Conservation (phyloP, 2,797 vertebrate species). For the Moxostoma hubbsi region DNA sequence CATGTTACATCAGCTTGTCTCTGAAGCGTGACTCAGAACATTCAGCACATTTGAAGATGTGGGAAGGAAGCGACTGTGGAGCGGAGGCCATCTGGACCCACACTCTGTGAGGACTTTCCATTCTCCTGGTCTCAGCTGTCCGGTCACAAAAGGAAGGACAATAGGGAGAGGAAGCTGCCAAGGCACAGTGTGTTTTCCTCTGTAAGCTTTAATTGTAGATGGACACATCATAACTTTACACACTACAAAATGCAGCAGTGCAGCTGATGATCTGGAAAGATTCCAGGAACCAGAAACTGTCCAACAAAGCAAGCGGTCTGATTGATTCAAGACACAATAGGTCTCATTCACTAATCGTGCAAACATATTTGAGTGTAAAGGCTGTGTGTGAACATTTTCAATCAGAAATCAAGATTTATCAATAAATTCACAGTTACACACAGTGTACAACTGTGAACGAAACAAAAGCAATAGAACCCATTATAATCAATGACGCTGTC, state of each 20-base stretch:
- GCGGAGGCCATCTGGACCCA: conserved; percentile 26
- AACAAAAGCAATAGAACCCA: no score
- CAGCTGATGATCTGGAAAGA: background rate
- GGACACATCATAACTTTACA: conserved; percentile 10
- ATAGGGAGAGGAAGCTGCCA: conserved; percentile 17
- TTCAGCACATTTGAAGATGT: conserved; percentile 37
- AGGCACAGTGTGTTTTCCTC: conserved; percentile 31
- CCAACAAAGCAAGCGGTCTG: no score
- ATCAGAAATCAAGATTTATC: no score
- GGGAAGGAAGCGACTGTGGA: conserved; percentile 51
- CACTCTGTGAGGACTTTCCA: conserved; percentile 16
- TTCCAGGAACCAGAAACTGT: no score
- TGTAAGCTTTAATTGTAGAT: background rate
- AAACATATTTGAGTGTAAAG: no score
- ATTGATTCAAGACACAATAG: no score
- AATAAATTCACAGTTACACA: no score
- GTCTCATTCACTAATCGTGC: no score
- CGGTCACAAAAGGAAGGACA: conserved; percentile 43
- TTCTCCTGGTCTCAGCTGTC: conserved; percentile 27
- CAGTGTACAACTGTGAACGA: no score
- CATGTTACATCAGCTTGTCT: conserved; percentile 25
- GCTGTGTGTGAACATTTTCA: no score
- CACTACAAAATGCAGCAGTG: background rate
- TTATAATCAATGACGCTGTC: no score
- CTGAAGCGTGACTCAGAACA: conserved; percentile 36